Evolutionary conservation across 2,113 vertebrate genomes (phyloP).

Genomic region (Pagrus major): DNA sequence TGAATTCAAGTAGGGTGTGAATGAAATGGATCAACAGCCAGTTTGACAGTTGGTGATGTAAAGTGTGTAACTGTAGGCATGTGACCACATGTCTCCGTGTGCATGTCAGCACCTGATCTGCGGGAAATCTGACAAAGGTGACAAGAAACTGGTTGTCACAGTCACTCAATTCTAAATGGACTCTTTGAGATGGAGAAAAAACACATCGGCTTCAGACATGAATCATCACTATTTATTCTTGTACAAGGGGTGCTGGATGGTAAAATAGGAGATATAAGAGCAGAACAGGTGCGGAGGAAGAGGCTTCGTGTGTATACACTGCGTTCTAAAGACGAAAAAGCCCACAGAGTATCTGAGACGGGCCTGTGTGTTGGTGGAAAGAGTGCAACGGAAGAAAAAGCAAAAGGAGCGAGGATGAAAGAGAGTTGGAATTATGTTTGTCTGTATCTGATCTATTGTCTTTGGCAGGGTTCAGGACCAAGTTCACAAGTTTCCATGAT

Average conservation of each 20-base stretch:
- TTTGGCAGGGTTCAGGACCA: constrained; percentile 50
- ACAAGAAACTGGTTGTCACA: constrained; percentile 60
- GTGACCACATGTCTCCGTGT: constrained; percentile 29
- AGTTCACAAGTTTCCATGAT: constrained; percentile 76
- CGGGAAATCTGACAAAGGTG: constrained; percentile 47
- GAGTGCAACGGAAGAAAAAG: not conserved
- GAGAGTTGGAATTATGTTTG: constrained; percentile 17
- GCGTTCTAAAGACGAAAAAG: constrained; percentile 5
- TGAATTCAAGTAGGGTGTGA: not conserved
- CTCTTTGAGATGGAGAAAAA: constrained; percentile 35
- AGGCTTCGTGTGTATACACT: not conserved
- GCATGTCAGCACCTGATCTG: constrained; percentile 51
- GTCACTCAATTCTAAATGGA: constrained; percentile 41
- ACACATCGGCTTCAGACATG: constrained; percentile 14
- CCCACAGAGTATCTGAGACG: not conserved
- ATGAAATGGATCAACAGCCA: constrained; percentile 7
- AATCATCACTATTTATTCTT: constrained; percentile 29
- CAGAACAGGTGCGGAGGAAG: constrained; percentile 20
- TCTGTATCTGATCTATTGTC: constrained; percentile 68
- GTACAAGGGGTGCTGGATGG: not conserved
- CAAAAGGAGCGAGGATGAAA: not conserved
- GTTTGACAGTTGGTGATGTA: constrained; percentile 51
- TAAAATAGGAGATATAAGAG: not conserved
- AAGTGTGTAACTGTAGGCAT: constrained; percentile 34
- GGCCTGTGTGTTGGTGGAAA: not conserved